Evolutionary conservation across 1,140 invertebrate species (phyloP).

Genomic region (Cydia fagiglandana): DNA sequence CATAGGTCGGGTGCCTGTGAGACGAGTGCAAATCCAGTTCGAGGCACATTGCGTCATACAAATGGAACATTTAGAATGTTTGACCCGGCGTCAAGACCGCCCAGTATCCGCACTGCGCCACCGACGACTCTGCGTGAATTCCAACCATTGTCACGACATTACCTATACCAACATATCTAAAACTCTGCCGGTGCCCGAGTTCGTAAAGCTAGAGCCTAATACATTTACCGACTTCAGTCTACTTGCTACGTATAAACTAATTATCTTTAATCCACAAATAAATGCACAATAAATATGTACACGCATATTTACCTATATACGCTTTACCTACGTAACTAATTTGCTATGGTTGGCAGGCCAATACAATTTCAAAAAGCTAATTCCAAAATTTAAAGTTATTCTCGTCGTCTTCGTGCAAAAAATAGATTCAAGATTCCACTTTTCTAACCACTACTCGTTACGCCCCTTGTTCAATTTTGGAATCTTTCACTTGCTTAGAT

Average conservation of each 20-base stretch:
- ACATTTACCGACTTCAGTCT: conserved; percentile 7
- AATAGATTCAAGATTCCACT: no score
- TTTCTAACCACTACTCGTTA: no score
- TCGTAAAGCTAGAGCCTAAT: neutral
- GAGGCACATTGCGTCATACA: conserved; percentile 70
- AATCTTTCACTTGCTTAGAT: no score
- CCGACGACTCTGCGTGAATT: conserved; percentile 66
- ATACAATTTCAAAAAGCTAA: no score
- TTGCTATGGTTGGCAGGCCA: no score
- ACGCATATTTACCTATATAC: no score
- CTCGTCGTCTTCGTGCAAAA: no score
- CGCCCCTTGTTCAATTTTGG: no score
- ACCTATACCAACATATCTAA: conserved; percentile 29
- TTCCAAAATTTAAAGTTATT: no score
- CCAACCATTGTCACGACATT: conserved; percentile 71
- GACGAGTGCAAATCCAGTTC: conserved; percentile 74
- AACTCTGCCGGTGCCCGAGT: conserved; percentile 6
- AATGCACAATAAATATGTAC: no score
- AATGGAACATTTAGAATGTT: conserved; percentile 71
- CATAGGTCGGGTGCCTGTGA: conserved; percentile 54
- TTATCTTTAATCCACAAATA: no score
- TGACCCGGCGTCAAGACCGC: conserved; percentile 60
- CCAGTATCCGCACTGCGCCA: conserved; percentile 44
- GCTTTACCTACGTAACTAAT: no score
- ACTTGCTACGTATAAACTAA: conserved; percentile 36